phyloP scores from a whole-genome alignment of 1,140 invertebrate species.

The Drosophila fuyamai region DNA sequence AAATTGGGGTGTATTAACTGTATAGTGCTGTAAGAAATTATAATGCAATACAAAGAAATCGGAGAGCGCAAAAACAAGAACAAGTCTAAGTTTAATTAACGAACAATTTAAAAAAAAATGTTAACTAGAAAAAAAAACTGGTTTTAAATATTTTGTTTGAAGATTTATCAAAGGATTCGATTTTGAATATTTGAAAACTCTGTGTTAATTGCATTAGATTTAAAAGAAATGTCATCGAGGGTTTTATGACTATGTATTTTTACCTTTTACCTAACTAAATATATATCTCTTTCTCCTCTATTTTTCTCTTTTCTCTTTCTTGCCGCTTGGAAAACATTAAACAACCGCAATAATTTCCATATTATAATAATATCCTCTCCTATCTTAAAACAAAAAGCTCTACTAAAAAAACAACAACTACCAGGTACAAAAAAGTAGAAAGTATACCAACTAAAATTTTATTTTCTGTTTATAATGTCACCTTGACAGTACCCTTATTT shows the following conservation, averaged over 20 bases:
- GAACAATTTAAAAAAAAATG: too few relatives aligned
- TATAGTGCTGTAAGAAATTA: too few relatives aligned
- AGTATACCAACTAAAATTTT: conserved; percentile 21
- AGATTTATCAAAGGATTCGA: too few relatives aligned
- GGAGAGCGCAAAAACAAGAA: too few relatives aligned
- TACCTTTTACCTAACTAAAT: conserved; percentile 32
- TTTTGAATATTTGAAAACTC: too few relatives aligned
- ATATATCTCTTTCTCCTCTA: conserved; percentile 49
- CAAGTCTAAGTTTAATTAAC: too few relatives aligned
- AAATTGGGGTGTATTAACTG: too few relatives aligned
- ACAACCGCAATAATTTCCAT: conserved; percentile 53
- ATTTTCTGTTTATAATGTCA: conserved; percentile 10
- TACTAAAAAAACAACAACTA: conserved; percentile 81
- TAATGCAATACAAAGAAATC: too few relatives aligned
- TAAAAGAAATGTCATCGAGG: too few relatives aligned
- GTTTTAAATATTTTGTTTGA: too few relatives aligned
- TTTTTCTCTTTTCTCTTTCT: conserved; percentile 49
- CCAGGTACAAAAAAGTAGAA: conserved; percentile 63
- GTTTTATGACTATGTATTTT: background rate
- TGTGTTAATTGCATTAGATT: too few relatives aligned
- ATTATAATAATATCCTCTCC: conserved; percentile 44
- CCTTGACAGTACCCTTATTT: background rate
- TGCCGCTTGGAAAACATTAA: conserved; percentile 66
- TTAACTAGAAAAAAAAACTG: too few relatives aligned
- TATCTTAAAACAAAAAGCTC: conserved; percentile 59